Percentiles rank a stretch among this genome's conserved stretches.
These are phyloP conservation scores for Psilopsiagon aymara DNA, from an alignment of 2,113 vertebrate species.

Conservation along the genomic window DNA sequence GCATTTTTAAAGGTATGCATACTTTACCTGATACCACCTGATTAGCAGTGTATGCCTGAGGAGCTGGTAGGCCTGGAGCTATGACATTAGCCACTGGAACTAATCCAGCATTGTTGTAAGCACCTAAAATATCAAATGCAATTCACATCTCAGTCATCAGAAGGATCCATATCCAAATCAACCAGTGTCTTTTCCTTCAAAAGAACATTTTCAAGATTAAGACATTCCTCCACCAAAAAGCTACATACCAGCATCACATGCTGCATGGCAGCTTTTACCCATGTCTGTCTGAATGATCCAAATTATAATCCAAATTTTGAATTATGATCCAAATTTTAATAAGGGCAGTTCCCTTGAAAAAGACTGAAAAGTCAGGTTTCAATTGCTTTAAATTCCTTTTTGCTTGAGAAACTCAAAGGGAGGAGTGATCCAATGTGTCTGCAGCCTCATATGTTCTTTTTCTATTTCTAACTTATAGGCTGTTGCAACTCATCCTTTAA, in stretches of 20 bases:
- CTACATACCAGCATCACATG: background rate
- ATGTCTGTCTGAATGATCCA: background rate
- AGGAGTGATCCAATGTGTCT: background rate
- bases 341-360: background rate
- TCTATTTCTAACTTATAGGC: background rate
- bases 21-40: constrained; percentile 88
- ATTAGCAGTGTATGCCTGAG: constrained; percentile 85
- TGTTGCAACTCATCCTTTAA: background rate
- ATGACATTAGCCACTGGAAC: constrained; percentile 91
- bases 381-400: background rate
- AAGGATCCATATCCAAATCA: background rate
- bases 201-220: background rate
- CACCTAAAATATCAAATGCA: constrained; percentile 83
- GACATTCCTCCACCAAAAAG: background rate
- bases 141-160: background rate
- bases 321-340: background rate
- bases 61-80: constrained; percentile 86
- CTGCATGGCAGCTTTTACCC: background rate
- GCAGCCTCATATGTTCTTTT: background rate
- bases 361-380: background rate
- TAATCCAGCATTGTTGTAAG: constrained; percentile 94
- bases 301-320: background rate
- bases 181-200: background rate
- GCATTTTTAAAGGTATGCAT: background rate
- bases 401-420: background rate